Evolutionary conservation across 2,888 invertebrate genomes (phyloP).

Genomic region (Caenorhabditis becei): DNA sequence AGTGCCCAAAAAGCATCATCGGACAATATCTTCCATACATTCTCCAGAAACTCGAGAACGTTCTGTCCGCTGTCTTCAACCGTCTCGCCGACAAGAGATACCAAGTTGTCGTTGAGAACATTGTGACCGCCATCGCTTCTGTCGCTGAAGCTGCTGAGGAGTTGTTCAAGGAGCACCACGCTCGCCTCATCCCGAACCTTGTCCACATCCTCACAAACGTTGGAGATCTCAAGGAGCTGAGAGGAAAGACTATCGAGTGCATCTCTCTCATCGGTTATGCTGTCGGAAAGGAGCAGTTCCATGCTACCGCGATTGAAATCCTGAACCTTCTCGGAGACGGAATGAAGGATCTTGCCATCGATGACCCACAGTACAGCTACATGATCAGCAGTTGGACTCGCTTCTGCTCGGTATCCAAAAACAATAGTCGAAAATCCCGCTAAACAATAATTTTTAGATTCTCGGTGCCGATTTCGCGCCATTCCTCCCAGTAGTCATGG

Average conservation of each 20-base stretch:
- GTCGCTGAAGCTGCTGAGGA: slow-evolving; percentile 98
- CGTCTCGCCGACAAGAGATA: slow-evolving; percentile 93
- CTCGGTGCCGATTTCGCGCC: slow-evolving; percentile 85
- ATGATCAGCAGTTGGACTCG: slow-evolving; percentile 99
- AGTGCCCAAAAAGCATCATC: slow-evolving; percentile 92
- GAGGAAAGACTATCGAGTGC: slow-evolving; percentile 99
- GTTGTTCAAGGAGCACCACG: slow-evolving; percentile 95
- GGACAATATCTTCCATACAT: slow-evolving; percentile 92
- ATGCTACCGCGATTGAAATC: slow-evolving; percentile 93
- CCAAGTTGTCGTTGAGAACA: slow-evolving; percentile 96
- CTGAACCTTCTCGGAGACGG: slow-evolving; percentile 62
- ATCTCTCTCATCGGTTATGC: slow-evolving; percentile 94
- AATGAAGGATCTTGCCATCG: slow-evolving; percentile 67
- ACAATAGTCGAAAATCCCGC: slow-evolving; percentile 79
- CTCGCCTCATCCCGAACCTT: slow-evolving; percentile 90
- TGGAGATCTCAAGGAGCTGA: slow-evolving; percentile 85
- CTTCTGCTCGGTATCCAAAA: slow-evolving; percentile 91
- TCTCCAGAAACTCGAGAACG: slow-evolving; percentile 92
- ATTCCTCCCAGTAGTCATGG: slow-evolving; percentile 95
- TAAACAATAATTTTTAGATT: slow-evolving; percentile 36
- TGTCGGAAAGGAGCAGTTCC: slow-evolving; percentile 86
- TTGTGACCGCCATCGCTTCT: slow-evolving; percentile 86
- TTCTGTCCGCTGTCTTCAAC: slow-evolving; percentile 93
- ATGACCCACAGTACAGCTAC: slow-evolving; percentile 87
- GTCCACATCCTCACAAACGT: slow-evolving; percentile 94